A percentile compares a stretch with the other conserved stretches of the same genome.
These are phyloP conservation scores for Poecilia velifera DNA, from an alignment of 2,797 vertebrate species.

Conservation along the genomic window DNA sequence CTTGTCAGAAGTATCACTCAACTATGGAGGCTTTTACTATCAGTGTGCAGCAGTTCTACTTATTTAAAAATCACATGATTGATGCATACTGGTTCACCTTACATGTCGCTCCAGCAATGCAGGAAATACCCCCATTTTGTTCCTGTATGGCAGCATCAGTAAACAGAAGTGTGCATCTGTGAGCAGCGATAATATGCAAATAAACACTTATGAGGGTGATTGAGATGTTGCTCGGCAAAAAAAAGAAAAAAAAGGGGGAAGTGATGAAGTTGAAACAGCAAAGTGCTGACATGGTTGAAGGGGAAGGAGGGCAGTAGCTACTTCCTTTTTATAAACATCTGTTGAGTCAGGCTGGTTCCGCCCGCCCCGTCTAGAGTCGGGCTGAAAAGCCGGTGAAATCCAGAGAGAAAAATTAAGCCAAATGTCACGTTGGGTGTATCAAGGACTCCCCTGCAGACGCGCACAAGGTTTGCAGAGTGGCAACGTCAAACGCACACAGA, in stretches of 20 bases:
- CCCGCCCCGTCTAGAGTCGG: conserved; percentile 3
- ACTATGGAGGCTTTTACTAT: conserved; percentile 20
- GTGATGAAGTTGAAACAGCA: conserved; percentile 67
- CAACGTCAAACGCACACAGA: conserved; percentile 15
- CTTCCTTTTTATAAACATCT: conserved; percentile 76
- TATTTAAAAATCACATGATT: conserved; percentile 34
- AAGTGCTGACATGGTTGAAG: conserved; percentile 65
- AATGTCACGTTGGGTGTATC: not conserved
- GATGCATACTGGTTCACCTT: conserved; percentile 10
- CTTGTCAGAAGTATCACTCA: conserved; percentile 32
- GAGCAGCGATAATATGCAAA: conserved; percentile 35
- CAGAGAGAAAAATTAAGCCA: conserved; percentile 4
- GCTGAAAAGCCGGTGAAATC: not conserved
- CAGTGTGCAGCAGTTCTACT: conserved; percentile 5
- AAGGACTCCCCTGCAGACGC: not conserved
- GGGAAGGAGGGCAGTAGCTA: conserved; percentile 47
- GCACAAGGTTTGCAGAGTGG: not conserved
- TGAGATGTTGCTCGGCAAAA: conserved; percentile 46
- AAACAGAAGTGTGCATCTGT: conserved; percentile 25
- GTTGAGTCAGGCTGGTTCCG: conserved; percentile 28
- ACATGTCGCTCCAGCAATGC: not conserved
- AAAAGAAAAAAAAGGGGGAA: conserved; percentile 42
- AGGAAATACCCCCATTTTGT: conserved; percentile 8
- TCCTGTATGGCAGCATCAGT: conserved; percentile 6
- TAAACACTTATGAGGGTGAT: conserved; percentile 20